Evolutionary conservation across 2,797 vertebrate species (phyloP), one percentile per base, ranked within the genome.

Genomic region (Takifugu ocellatus): DNA sequence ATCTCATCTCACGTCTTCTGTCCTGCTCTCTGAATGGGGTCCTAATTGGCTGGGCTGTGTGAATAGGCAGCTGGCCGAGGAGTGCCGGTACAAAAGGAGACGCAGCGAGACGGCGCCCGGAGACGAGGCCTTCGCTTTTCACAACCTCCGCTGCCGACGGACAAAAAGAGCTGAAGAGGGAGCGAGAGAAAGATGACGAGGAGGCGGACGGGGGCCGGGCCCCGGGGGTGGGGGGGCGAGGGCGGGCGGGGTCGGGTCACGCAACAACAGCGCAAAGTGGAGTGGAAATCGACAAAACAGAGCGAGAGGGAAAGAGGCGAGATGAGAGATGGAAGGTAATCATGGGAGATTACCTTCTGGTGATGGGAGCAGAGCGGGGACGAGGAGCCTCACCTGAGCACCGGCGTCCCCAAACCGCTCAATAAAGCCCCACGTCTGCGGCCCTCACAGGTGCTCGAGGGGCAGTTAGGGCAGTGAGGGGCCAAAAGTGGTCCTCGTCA

Each of bases 31-130:
- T 95, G 94, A 95, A 96, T 93, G 91, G 91, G 90, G 72, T 84
- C 84, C 90, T 96, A 95, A 96, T 96, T 96, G 94, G 92, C 68
- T 77, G 79, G 68, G 72, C 66, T 84, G 74, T 90, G 89, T 91
- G 89, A 91, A 92, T 89, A 92, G 93, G 92, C 95, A 96, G 93
- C 94, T 96, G 95, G 92, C 91, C 85, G 63, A 88, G 88, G 83
- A 90, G 83, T 75, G 79, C 73, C 78, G 77, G 69, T 70, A 85
- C 83, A 85, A 90, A 88, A 85, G 85, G 79, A 73, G 62, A 53
- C 84, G 80, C 70, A 69, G 72, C 61, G 77, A 86, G 81, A 83
- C 64, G 42, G 70, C 53, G 72, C 60, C 17, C 73, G 68, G 75
- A 82, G 75, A 81, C 17, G 73, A 76, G 69, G 81, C 79, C 60